Evolutionary conservation across 1,140 invertebrate genomes (phyloP).

Genomic region (Aphaenogaster ashmeadi): DNA sequence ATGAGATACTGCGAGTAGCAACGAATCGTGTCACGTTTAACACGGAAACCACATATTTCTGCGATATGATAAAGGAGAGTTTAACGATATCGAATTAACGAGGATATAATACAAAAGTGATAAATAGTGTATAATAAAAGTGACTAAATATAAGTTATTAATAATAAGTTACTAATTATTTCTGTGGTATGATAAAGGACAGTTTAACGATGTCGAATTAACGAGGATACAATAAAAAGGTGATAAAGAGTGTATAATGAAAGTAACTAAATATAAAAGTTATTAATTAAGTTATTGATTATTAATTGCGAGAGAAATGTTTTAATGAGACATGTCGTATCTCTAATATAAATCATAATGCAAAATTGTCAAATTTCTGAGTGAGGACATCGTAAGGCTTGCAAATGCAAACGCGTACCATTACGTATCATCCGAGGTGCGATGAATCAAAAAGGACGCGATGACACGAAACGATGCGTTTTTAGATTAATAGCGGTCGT

Average conservation of each 20-base stretch:
- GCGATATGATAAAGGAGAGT: background rate
- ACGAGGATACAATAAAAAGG: background rate
- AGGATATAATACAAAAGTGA: background rate
- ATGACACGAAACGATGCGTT: constrained; percentile 21
- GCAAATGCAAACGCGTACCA: background rate
- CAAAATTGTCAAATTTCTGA: background rate
- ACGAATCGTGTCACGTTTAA: constrained; percentile 30
- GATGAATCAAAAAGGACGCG: constrained; percentile 40
- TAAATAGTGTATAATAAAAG: background rate
- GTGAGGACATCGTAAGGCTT: background rate
- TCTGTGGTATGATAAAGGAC: background rate
- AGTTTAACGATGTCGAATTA: background rate
- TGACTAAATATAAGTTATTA: background rate
- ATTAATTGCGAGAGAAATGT: constrained; percentile 9
- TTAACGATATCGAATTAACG: background rate
- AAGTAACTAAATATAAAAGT: background rate
- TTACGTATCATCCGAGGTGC: background rate
- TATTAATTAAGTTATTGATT: too few relatives aligned
- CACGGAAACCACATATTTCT: constrained; percentile 19
- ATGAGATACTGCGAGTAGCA: constrained; percentile 25
- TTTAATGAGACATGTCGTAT: background rate
- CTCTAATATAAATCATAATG: background rate
- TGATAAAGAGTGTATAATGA: background rate
- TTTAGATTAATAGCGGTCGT: constrained; percentile 46
- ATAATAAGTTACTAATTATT: background rate